Percentiles rank a stretch among this genome's conserved stretches.
These are phyloP conservation scores for Synanceia verrucosa DNA, from an alignment of 2,797 vertebrate species.

Conservation along the genomic window DNA sequence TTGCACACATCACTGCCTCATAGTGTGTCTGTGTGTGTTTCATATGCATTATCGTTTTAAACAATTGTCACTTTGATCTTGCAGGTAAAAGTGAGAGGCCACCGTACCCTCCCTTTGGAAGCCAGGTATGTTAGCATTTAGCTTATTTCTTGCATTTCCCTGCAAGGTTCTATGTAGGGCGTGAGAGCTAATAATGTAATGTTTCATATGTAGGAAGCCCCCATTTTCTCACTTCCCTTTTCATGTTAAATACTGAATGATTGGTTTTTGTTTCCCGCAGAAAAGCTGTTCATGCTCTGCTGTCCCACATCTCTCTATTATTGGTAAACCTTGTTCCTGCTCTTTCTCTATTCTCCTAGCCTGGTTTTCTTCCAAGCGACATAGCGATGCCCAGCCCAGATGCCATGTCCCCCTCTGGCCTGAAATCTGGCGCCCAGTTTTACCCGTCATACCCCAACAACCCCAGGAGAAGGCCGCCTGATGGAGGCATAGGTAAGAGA, in stretches of 20 bases:
- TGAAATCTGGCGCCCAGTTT: constrained; percentile 92
- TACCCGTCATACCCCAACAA: constrained; percentile 91
- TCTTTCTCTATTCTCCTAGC: constrained; percentile 73
- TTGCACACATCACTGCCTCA: constrained; percentile 34
- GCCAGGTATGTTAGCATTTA: constrained; percentile 79
- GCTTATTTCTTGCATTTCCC: neutral
- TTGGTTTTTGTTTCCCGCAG: constrained; percentile 44
- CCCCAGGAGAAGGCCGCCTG: constrained; percentile 92
- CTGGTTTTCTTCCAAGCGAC: constrained; percentile 91
- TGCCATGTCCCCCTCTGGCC: constrained; percentile 92
- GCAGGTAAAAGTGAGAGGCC: constrained; percentile 93
- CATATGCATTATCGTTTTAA: constrained; percentile 4
- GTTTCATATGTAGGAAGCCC: constrained; percentile 30
- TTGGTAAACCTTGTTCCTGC: constrained; percentile 15
- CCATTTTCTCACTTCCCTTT: constrained; percentile 64
- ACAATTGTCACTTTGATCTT: constrained; percentile 25
- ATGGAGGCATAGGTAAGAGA: constrained; percentile 88
- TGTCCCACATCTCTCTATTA: constrained; percentile 13
- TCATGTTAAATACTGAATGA: constrained; percentile 53
- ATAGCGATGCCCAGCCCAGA: constrained; percentile 91
- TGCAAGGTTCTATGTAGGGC: neutral
- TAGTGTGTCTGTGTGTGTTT: constrained; percentile 25
- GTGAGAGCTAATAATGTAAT: neutral
- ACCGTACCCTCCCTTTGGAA: constrained; percentile 88
- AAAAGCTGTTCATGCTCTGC: constrained; percentile 26